Percentiles rank a stretch among this genome's conserved stretches.
phyloP scores from a whole-genome alignment of 2,113 vertebrate species.

The Calypte anna region DNA sequence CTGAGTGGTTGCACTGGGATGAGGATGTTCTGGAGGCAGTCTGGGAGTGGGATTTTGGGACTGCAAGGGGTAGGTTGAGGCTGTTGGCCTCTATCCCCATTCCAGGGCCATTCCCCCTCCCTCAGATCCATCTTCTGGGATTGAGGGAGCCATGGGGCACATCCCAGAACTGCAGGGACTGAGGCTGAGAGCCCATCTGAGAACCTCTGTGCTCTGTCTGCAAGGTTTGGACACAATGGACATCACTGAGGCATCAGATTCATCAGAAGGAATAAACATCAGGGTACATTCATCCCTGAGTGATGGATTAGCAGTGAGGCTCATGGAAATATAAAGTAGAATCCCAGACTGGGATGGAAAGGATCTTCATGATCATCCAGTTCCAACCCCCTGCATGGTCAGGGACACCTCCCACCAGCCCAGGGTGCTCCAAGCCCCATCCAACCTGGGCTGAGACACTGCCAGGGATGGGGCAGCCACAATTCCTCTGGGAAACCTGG shows the following conservation, averaged over 20 bases:
- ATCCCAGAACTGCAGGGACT: neutral
- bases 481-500: too few relatives aligned
- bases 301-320: neutral
- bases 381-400: too few relatives aligned
- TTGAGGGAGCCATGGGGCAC: neutral
- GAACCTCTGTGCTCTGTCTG: neutral
- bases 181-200: neutral
- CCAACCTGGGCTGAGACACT: too few relatives aligned
- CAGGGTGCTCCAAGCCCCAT: too few relatives aligned
- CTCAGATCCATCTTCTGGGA: neutral
- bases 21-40: neutral
- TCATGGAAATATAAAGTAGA: too few relatives aligned
- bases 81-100: accelerated
- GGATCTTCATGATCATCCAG: too few relatives aligned
- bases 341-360: too few relatives aligned
- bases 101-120: neutral
- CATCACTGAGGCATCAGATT: neutral
- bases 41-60: neutral
- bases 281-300: neutral
- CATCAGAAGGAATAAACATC: neutral
- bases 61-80: neutral
- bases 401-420: too few relatives aligned
- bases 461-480: too few relatives aligned
- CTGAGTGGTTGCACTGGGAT: neutral
- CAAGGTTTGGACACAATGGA: neutral